Percentiles rank a stretch among this genome's conserved stretches.
These are phyloP conservation scores for Euthynnus affinis DNA, from an alignment of 2,797 vertebrate species.

Conservation along the genomic window DNA sequence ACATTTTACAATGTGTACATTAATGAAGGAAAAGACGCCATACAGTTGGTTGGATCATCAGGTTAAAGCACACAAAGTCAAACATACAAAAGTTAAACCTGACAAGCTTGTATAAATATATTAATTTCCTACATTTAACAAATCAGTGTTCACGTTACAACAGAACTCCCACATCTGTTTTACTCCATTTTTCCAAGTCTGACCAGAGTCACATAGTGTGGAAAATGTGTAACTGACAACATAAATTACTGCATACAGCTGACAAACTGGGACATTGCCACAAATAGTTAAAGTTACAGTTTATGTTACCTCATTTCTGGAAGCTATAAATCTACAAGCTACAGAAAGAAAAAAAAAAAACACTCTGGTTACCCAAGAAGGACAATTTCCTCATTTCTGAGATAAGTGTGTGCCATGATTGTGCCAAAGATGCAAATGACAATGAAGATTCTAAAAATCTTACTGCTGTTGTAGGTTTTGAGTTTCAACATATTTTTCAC, in stretches of 20 bases:
- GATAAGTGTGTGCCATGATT: constrained; percentile 25
- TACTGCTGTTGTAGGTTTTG: background rate
- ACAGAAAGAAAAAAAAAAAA: constrained; percentile 29
- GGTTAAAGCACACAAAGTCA: background rate
- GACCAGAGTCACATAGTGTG: constrained; percentile 30
- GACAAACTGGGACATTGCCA: constrained; percentile 53
- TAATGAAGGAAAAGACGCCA: background rate
- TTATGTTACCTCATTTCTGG: constrained; percentile 61
- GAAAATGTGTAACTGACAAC: constrained; percentile 48
- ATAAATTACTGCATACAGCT: constrained; percentile 62
- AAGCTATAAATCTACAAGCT: constrained; percentile 44
- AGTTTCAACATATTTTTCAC: constrained; percentile 18
- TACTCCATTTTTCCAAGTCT: constrained; percentile 33
- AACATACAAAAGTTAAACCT: constrained; percentile 6
- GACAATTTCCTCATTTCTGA: constrained; percentile 35
- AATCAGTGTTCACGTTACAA: constrained; percentile 5
- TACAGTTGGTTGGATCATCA: background rate
- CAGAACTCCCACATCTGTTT: constrained; percentile 63
- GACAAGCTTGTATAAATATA: constrained; percentile 11
- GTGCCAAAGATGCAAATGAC: background rate
- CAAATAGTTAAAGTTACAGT: constrained; percentile 46
- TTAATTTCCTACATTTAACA: constrained; percentile 31
- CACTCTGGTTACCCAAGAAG: constrained; percentile 6
- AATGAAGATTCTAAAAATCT: background rate
- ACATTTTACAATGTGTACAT: background rate